Conservation (phyloP, 35 echinoderm and acorn worm genomes). For the Lytechinus pictus region DNA sequence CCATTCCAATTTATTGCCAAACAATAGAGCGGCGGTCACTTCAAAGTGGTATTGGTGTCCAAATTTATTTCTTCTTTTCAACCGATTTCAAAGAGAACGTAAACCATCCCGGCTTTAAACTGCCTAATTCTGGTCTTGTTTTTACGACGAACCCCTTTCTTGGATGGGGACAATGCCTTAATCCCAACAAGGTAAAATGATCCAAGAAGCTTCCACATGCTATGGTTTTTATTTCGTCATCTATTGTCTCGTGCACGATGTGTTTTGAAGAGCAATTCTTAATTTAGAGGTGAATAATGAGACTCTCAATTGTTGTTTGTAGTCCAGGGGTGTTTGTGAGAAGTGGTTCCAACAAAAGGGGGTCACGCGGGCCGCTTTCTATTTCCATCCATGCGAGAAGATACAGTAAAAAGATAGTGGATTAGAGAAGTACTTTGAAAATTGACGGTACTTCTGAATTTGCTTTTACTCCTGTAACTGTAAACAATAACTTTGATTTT, state of each 20-base stretch:
- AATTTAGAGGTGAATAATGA: neutral
- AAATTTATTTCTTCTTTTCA: conserved; percentile 26
- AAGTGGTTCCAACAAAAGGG: neutral
- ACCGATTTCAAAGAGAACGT: neutral
- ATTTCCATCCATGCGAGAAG: neutral
- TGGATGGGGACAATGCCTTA: conserved; percentile 6
- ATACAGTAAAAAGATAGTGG: neutral
- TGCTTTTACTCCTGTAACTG: neutral
- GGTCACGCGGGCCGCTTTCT: neutral
- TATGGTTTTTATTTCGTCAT: neutral
- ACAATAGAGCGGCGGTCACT: conserved; percentile 41
- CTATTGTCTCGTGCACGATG: conserved; percentile 47
- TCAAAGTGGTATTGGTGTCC: conserved; percentile 25
- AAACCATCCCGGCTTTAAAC: conserved; percentile 35
- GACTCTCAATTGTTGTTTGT: neutral
- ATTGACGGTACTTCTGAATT: neutral
- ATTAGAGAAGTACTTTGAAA: neutral
- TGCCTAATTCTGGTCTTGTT: conserved; percentile 52
- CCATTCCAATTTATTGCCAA: conserved; percentile 35
- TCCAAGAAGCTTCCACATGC: neutral
- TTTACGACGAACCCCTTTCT: conserved; percentile 26
- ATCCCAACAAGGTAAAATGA: neutral
- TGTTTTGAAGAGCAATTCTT: conserved; percentile 41
- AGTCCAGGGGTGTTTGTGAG: conserved; percentile 16
- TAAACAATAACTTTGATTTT: conserved; percentile 14